These are phyloP conservation scores for Papilio protenor DNA, from an alignment of 2,888 invertebrate species.

Conservation along the genomic window DNA sequence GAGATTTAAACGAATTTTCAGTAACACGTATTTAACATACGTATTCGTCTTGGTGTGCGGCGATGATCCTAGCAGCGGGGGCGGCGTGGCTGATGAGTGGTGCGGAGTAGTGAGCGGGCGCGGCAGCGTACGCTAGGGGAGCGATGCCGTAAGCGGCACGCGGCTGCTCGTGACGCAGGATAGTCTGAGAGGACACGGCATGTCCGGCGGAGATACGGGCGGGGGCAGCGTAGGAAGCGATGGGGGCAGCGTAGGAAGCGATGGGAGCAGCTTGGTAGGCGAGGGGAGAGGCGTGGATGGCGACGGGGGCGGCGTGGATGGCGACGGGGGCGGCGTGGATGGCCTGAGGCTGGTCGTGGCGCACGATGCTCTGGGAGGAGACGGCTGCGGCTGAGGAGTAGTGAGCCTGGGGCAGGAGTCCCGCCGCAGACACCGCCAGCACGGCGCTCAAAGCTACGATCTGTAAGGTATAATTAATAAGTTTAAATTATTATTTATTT, in stretches of 20 bases:
- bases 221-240: constrained; percentile 45
- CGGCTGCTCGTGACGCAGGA: constrained; percentile 61
- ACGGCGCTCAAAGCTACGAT: too few relatives aligned
- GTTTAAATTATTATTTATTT: too few relatives aligned
- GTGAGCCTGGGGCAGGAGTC: constrained; percentile 62
- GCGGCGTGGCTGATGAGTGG: constrained; percentile 51
- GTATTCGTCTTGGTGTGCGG: constrained; percentile 49
- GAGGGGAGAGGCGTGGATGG: too few relatives aligned
- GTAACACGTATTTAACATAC: constrained; percentile 48
- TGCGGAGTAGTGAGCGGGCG: constrained; percentile 22
- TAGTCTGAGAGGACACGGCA: constrained; percentile 46
- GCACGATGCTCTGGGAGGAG: constrained; percentile 54
- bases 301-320: constrained; percentile 56
- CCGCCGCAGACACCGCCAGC: constrained; percentile 50
- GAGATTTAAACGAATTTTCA: too few relatives aligned
- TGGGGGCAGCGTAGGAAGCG: background rate
- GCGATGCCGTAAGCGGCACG: constrained; percentile 56
- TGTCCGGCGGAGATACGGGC: constrained; percentile 42
- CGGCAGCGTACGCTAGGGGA: constrained; percentile 52
- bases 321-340: constrained; percentile 53
- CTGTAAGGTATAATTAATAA: too few relatives aligned
- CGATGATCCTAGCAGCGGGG: constrained; percentile 50
- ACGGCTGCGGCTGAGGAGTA: constrained; percentile 60
- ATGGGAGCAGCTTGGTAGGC: too few relatives aligned
- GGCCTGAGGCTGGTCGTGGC: constrained; percentile 8